Evolutionary conservation across 2,888 invertebrate genomes (phyloP), one percentile per base, ranked within the genome.

Genomic region (Stratiomys singularior): DNA sequence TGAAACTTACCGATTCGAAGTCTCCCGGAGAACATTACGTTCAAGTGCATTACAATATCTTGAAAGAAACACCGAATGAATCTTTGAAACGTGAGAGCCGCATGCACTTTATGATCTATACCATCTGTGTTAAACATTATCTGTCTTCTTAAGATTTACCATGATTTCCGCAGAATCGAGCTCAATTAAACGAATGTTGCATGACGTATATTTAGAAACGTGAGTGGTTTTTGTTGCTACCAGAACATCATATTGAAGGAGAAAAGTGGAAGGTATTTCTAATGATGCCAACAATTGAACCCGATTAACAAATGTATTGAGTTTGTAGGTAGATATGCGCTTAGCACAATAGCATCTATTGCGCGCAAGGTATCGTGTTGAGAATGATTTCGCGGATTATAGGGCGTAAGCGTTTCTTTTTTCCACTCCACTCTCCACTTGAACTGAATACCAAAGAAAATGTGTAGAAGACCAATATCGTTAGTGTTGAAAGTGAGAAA

Each of bases 321-420:
- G 66, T 66, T 28, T 37, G 37, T 52, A 18, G 52, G 18, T 52
- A 18, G 52, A 52, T 52, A 52, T 66, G 37, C 37, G 30, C 66
- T 66, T 66, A 18, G 37, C 66, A 66, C 66, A 66, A 66, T 66
- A 66, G 37, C 27, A 30, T 37, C 37, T 9, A 37, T 37, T 9
- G 37, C 9, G 37, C 9, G 37, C 9, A 5, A 5, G 9, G 37
- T 37, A 37, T n/a, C 37, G 66, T 28, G 37, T 37, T 66, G 37
- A 18, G 66, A 66, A 66, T 66, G 30, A 37, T 66, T 37, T 66
- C 66, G 66, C 66, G 66, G 66, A 30, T 66, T 66, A 37, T 66
- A 66, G 66, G 66, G 66, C 66, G 27, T 66, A 27, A n/a, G n/a
- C 3, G 66, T n/a, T 25, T 66, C 37, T 64, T 27, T 64, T 64